Evolutionary conservation across 2,888 invertebrate species (phyloP), one percentile per base, ranked within the genome.

Genomic region (Nomada lathburiana): DNA sequence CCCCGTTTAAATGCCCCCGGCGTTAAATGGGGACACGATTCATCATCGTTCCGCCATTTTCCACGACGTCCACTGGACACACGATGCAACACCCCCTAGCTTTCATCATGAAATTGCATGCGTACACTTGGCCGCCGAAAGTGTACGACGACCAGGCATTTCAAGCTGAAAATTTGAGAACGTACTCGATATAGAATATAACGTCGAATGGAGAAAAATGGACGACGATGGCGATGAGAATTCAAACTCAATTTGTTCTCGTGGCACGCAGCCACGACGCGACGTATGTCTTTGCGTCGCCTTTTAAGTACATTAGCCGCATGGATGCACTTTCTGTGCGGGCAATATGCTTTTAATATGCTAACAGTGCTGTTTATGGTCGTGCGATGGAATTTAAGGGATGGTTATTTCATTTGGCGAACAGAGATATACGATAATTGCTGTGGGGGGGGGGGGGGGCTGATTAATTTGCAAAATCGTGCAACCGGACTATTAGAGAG

Each of bases 41-140:
- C 68, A 57, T 65, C 62, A 63, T 52, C 57, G 26, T 57, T 69
- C 26, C 44, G 5, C n/a, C 68, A 69, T 69, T 69, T 59, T 69
- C 52, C 57, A 47, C 18, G 44, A 9, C 18, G 23, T 20, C 18
- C 57, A 16, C 23, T 7, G 42, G 13, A 57, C 42, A 18, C 20
- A 5, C 9, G 4, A 29, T 1, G 10, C 57, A 26, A 26, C 26
- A 26, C 26, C 26, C 16, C 4, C 53, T n/a, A 10, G 18, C n/a
- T n/a, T n/a, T 10, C 53, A 10, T 11, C 47, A 3, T 0, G 47
- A 3, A 47, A 47, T 11, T 16, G 47, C 11, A 47, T 13, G 47
- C 7, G 7, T 36, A 7, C 36, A 36, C 36, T 36, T 36, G 36
- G 36, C 36, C 36, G 0, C 36, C 36, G 36, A 36, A 36, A 36